Percentiles rank a stretch among this genome's conserved stretches.
phyloP scores from a whole-genome alignment of 1,140 invertebrate species.

The Stratiolaelaps scimitus region DNA sequence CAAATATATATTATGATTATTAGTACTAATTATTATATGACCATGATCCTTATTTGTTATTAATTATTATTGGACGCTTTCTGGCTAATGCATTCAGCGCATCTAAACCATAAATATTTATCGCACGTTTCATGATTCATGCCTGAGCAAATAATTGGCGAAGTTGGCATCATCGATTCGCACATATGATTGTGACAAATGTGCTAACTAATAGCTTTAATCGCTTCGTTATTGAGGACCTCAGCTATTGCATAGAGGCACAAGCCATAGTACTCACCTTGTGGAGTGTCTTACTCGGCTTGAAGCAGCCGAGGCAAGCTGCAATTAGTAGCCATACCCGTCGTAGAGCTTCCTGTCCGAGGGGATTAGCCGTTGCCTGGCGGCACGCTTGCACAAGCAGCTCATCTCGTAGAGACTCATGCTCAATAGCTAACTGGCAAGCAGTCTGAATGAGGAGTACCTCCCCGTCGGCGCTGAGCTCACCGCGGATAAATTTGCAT shows the following conservation, averaged over 20 bases:
- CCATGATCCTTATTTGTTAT: not conserved
- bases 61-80: not conserved
- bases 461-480: slow-evolving; percentile 67
- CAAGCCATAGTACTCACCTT: slow-evolving; percentile 47
- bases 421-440: slow-evolving; percentile 67
- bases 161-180: too few species aligned
- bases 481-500: slow-evolving; percentile 66
- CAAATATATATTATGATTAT: not conserved
- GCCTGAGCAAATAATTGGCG: too few species aligned
- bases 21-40: not conserved
- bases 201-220: too few species aligned
- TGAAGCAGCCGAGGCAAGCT: slow-evolving; percentile 75
- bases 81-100: too few species aligned
- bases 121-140: too few species aligned
- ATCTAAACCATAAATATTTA: too few species aligned
- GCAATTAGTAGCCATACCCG: slow-evolving; percentile 76
- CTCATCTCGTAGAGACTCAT: slow-evolving; percentile 76
- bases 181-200: too few species aligned
- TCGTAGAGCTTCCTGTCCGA: slow-evolving; percentile 52
- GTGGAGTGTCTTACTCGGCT: slow-evolving; percentile 71
- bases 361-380: slow-evolving; percentile 68
- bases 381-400: slow-evolving; percentile 75
- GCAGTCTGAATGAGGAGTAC: slow-evolving; percentile 66
- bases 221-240: too few species aligned
- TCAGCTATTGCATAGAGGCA: too few species aligned